Evolutionary conservation across 2,888 invertebrate species (phyloP).

Genomic region (Agriotes lineatus): DNA sequence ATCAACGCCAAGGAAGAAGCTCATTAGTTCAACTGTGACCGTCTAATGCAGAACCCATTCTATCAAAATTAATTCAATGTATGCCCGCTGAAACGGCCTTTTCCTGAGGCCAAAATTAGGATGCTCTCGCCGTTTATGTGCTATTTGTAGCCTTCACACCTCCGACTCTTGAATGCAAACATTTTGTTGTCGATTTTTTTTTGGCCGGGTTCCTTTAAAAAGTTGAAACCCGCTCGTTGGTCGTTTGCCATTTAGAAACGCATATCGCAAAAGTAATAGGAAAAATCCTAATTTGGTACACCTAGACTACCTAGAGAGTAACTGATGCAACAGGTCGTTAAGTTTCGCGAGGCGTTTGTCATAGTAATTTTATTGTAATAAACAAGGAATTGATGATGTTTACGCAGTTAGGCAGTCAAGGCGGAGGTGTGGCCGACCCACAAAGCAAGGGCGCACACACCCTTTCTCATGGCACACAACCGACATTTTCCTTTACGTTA

Average conservation of each 20-base stretch:
- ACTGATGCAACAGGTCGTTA: constrained; percentile 17
- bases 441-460: constrained; percentile 26
- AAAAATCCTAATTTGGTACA: constrained; percentile 17
- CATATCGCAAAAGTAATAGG: background rate
- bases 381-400: constrained; percentile 3
- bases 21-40: background rate
- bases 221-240: background rate
- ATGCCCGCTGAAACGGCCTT: background rate
- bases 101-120: constrained; percentile 20
- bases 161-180: background rate
- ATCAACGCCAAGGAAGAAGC: background rate
- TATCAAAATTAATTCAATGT: constrained; percentile 2
- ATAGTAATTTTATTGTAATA: constrained; percentile 9
- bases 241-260: constrained; percentile 1
- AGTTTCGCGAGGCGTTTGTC: constrained; percentile 15
- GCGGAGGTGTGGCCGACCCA: constrained; percentile 21
- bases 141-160: constrained; percentile 1
- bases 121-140: background rate
- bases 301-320: background rate
- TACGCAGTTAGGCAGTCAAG: constrained; percentile 14
- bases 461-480: constrained; percentile 7
- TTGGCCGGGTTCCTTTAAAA: too few species aligned
- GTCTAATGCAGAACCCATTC: constrained; percentile 2
- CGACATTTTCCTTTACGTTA: background rate
- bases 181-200: too few species aligned